These are phyloP conservation scores for Cenopis cana DNA, from an alignment of 2,888 invertebrate genomes.

Conservation along the genomic window DNA sequence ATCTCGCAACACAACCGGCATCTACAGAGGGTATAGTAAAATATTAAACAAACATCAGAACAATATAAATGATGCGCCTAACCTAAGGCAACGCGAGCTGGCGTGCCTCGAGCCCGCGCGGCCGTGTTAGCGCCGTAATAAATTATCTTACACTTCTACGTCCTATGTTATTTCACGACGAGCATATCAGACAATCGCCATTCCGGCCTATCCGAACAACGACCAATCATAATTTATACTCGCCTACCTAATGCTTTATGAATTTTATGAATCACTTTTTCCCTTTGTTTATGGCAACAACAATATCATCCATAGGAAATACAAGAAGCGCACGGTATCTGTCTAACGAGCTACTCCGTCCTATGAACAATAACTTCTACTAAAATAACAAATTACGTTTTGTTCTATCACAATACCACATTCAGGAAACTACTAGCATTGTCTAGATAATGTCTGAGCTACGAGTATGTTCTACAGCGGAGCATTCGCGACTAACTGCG, in stretches of 20 bases:
- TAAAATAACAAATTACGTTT: conserved; percentile 52
- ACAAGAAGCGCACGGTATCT: not conserved
- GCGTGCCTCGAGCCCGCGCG: conserved; percentile 66
- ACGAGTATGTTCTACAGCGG: conserved; percentile 47
- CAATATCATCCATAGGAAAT: not conserved
- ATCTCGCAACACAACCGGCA: conserved; percentile 70
- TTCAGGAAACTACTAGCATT: conserved; percentile 51
- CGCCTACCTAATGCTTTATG: conserved; percentile 65
- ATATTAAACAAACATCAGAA: conserved; percentile 80
- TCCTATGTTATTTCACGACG: conserved; percentile 77
- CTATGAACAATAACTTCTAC: conserved; percentile 20
- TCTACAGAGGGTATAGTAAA: conserved; percentile 72
- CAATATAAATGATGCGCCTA: conserved; percentile 83
- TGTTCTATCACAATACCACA: conserved; percentile 60
- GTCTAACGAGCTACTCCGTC: conserved; percentile 10
- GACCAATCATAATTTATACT: conserved; percentile 74
- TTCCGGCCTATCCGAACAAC: conserved; percentile 69
- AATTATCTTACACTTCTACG: conserved; percentile 79
- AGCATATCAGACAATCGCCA: conserved; percentile 75
- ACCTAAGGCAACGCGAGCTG: conserved; percentile 74
- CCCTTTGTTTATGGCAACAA: conserved; percentile 61
- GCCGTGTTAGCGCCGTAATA: conserved; percentile 74
- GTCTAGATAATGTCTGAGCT: conserved; percentile 46
- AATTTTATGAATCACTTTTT: conserved; percentile 71
- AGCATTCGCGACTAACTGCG: conserved; percentile 61